These are phyloP conservation scores for Torymus auratus DNA, from an alignment of 2,888 invertebrate genomes.

Conservation along the genomic window DNA sequence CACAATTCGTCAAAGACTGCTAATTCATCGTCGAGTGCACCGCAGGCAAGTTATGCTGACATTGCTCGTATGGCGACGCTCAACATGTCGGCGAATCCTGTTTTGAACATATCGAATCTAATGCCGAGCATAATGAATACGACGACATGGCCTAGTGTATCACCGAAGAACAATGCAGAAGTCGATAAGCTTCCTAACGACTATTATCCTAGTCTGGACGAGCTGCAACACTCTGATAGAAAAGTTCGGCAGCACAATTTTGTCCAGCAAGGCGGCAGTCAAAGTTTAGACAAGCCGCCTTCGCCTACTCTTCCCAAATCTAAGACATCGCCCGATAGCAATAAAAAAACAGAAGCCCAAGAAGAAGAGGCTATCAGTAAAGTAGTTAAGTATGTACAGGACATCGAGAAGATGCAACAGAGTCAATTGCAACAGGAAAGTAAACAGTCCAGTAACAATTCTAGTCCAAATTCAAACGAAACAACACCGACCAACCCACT, in stretches of 20 bases:
- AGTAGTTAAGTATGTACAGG: constrained; percentile 76
- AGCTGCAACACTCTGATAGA: constrained; percentile 70
- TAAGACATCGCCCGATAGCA: constrained; percentile 66
- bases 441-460: constrained; percentile 68
- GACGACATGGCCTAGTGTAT: constrained; percentile 70
- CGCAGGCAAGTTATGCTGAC: constrained; percentile 87
- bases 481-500: constrained; percentile 59
- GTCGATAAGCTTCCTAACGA: constrained; percentile 73
- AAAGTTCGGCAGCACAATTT: constrained; percentile 71
- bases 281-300: constrained; percentile 71
- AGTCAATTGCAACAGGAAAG: constrained; percentile 71
- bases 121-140: constrained; percentile 68
- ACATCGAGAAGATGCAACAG: constrained; percentile 78
- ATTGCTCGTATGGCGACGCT: constrained; percentile 82
- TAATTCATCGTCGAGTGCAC: constrained; percentile 75
- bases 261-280: constrained; percentile 64
- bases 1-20: constrained; percentile 71
- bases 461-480: constrained; percentile 64
- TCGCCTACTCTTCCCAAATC: constrained; percentile 69
- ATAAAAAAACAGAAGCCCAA: constrained; percentile 67
- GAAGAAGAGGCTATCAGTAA: constrained; percentile 73
- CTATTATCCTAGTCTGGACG: constrained; percentile 75
- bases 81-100: constrained; percentile 70
- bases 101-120: constrained; percentile 69
- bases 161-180: constrained; percentile 61